phyloP scores from a whole-genome alignment of 1,140 invertebrate genomes.

The Hyphantria cunea region DNA sequence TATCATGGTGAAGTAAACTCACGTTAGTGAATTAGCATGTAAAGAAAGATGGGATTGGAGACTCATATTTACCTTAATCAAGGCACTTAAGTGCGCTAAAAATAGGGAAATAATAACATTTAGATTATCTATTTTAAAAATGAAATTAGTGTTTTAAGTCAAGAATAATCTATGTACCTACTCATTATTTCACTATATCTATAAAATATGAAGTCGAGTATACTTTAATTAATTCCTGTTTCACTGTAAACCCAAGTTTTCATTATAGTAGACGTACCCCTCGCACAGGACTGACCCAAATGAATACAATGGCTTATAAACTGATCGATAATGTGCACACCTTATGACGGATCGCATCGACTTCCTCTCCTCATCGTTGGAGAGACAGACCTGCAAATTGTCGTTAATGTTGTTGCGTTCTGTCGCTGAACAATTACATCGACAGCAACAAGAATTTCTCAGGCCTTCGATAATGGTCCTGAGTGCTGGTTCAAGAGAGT shows the following conservation, averaged over 20 bases:
- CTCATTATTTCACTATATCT: conserved; percentile 18
- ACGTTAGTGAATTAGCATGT: neutral
- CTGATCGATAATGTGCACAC: conserved; percentile 74
- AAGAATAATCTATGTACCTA: conserved; percentile 12
- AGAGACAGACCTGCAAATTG: conserved; percentile 82
- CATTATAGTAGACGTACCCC: conserved; percentile 31
- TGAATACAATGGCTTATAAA: no score
- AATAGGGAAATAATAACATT: conserved; percentile 62
- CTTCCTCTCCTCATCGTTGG: conserved; percentile 77
- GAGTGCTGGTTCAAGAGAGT: conserved; percentile 68
- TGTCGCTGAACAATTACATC: conserved; percentile 56
- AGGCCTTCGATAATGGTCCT: conserved; percentile 67
- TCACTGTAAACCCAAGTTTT: conserved; percentile 31
- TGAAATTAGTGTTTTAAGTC: conserved; percentile 18
- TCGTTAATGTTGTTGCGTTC: conserved; percentile 64
- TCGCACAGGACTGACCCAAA: no score
- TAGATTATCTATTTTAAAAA: conserved; percentile 36
- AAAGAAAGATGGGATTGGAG: neutral
- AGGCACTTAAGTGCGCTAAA: conserved; percentile 77
- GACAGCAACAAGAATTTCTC: conserved; percentile 69
- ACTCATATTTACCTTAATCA: conserved; percentile 69
- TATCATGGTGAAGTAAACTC: neutral
- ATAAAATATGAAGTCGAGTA: conserved; percentile 52
- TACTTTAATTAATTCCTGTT: conserved; percentile 37
- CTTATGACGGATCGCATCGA: conserved; percentile 84